A percentile compares a stretch with the other conserved stretches of the same genome.
Evolutionary conservation across 2,113 vertebrate species (phyloP).

Genomic region (Gymnocephalus cernua): DNA sequence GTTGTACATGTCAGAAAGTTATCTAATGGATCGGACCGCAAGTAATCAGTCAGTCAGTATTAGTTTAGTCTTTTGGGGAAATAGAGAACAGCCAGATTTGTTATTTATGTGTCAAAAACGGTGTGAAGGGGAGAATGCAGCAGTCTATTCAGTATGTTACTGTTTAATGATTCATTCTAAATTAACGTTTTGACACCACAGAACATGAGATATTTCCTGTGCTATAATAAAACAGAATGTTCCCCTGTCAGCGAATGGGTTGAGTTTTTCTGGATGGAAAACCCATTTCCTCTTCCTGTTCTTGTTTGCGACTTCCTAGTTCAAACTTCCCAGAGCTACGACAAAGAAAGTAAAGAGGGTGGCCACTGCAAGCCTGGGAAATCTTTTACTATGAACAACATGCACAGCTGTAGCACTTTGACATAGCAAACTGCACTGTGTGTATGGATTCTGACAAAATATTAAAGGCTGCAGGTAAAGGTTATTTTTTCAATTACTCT

Average conservation of each 20-base stretch:
- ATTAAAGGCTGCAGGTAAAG: no score
- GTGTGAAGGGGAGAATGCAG: not conserved
- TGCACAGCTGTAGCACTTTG: not conserved
- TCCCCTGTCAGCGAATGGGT: constrained; percentile 26
- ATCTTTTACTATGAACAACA: not conserved
- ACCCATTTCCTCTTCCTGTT: constrained; percentile 73
- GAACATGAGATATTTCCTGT: constrained; percentile 14
- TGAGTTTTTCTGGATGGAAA: constrained; percentile 50
- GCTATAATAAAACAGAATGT: constrained; percentile 18
- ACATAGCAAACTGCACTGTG: not conserved
- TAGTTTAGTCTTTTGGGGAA: not conserved
- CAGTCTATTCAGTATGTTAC: not conserved
- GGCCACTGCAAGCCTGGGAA: constrained; percentile 31
- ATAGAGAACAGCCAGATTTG: not conserved
- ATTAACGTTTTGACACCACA: not conserved
- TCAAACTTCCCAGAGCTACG: constrained; percentile 50
- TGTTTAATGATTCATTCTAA: not conserved
- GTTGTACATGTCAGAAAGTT: not conserved
- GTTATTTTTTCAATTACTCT: not conserved
- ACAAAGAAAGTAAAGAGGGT: constrained; percentile 45
- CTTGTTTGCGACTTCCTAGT: constrained; percentile 71
- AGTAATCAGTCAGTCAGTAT: not conserved
- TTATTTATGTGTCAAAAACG: not conserved
- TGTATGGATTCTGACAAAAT: not conserved
- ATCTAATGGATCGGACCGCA: not conserved